These are phyloP conservation scores for Myodes glareolus DNA, from an alignment of 2,113 vertebrate species.

Conservation along the genomic window DNA sequence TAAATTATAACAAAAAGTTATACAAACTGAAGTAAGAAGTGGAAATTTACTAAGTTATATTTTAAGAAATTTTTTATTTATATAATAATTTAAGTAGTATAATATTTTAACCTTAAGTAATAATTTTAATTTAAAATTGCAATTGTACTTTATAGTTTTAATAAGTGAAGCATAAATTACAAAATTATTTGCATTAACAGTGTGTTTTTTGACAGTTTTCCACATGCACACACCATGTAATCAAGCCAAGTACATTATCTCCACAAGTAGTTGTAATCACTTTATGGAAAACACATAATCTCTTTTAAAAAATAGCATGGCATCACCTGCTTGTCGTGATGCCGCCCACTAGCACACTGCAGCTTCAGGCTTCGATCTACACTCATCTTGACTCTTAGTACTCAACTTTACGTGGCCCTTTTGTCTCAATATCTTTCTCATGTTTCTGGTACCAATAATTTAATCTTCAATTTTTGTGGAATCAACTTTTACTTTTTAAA, in stretches of 20 bases:
- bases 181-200: no score
- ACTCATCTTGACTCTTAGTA: no score
- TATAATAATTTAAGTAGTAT: neutral
- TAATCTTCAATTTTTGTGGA: accelerated
- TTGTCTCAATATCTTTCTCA: accelerated
- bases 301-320: neutral
- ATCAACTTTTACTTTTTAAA: neutral
- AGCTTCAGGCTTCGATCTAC: no score
- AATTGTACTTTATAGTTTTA: neutral
- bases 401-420: neutral
- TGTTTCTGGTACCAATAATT: accelerated
- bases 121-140: neutral
- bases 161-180: neutral
- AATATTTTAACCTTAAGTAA: no score
- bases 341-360: neutral
- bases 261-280: neutral
- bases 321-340: no score
- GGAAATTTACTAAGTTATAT: neutral
- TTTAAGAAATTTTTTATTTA: neutral
- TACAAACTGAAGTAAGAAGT: neutral
- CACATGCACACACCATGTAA: neutral
- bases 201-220: neutral
- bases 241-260: neutral
- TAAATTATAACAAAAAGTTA: neutral
- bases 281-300: neutral